Percentiles rank a stretch among this genome's conserved stretches.
Evolutionary conservation across 2,797 vertebrate species (phyloP).

Genomic region (Phylloscopus collybita): DNA sequence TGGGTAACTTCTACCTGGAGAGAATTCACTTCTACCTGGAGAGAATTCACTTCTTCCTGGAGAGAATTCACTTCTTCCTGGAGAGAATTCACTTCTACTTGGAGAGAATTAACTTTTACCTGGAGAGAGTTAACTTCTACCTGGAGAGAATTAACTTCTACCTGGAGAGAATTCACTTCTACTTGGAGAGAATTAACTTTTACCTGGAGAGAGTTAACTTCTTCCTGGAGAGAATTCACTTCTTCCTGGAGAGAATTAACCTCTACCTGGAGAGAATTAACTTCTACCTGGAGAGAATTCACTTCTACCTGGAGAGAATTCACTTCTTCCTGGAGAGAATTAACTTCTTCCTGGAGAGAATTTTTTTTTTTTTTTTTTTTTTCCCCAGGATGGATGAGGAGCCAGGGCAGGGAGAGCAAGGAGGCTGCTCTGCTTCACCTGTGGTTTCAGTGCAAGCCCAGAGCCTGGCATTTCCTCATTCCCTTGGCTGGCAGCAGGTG

Average conservation of each 20-base stretch:
- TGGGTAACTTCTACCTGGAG: not conserved
- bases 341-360: not conserved
- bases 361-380: not conserved
- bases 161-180: not conserved
- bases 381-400: not conserved
- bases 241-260: not conserved
- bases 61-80: too few species aligned
- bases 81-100: not conserved
- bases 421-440: not conserved
- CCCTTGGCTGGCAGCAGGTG: slow-evolving; percentile 57
- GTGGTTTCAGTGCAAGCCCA: not conserved
- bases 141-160: too few species aligned
- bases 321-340: not conserved
- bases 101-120: too few species aligned
- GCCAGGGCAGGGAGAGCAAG: not conserved
- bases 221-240: not conserved
- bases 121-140: not conserved
- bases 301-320: not conserved
- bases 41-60: not conserved
- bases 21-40: too few species aligned
- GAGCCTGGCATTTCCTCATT: not conserved
- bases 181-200: not conserved
- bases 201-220: too few species aligned
- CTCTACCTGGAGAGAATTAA: not conserved
- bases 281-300: too few species aligned